A percentile compares a stretch with the other conserved stretches of the same genome.
These are phyloP conservation scores for Polyommatus icarus DNA, from an alignment of 2,888 invertebrate species.

Conservation along the genomic window DNA sequence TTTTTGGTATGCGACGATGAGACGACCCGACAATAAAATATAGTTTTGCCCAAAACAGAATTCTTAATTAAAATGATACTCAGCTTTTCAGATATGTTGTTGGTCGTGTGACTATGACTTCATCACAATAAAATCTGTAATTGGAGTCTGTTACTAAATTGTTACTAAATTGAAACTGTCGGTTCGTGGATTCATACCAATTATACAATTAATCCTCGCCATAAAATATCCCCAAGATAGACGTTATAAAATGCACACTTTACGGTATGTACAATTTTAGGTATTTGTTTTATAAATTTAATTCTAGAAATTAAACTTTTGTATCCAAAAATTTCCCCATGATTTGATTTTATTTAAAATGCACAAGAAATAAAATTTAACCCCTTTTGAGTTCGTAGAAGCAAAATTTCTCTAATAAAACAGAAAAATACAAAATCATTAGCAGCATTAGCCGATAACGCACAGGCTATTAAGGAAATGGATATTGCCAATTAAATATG, in stretches of 20 bases:
- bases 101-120: neutral
- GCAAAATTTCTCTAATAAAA: neutral
- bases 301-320: neutral
- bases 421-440: neutral
- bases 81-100: neutral
- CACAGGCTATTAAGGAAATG: neutral
- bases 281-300: neutral
- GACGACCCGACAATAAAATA: too few species aligned
- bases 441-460: neutral
- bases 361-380: neutral
- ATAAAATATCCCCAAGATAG: neutral
- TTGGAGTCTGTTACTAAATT: neutral
- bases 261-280: neutral
- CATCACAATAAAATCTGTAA: conserved; percentile 1
- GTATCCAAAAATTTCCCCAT: neutral
- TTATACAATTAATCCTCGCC: neutral
- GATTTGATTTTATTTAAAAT: neutral
- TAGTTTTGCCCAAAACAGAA: neutral
- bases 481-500: neutral
- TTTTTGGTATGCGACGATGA: neutral
- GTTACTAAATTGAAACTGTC: conserved; percentile 6
- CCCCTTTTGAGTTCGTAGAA: neutral
- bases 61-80: neutral
- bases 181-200: neutral
- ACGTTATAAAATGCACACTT: neutral